Evolutionary conservation across 2,797 vertebrate species (phyloP).

Genomic region (Bryconaethiops microstoma): DNA sequence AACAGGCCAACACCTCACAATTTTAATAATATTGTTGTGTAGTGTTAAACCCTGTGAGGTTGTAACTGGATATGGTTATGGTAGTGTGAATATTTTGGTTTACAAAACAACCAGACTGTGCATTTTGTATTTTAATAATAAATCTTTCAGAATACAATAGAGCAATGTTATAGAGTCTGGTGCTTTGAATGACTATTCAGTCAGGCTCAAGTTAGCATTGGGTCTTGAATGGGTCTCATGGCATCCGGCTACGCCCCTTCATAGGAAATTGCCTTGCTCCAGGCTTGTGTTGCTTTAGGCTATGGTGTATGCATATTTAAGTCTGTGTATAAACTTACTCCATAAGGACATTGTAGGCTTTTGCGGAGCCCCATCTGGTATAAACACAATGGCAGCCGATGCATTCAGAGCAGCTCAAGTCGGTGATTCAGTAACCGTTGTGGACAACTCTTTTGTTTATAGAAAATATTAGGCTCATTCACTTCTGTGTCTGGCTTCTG

Average conservation of each 20-base stretch:
- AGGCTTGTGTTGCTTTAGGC: background rate
- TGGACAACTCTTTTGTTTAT: constrained; percentile 39
- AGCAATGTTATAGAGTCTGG: background rate
- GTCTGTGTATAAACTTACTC: background rate
- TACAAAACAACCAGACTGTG: background rate
- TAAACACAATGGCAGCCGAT: constrained; percentile 47
- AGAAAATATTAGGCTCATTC: constrained; percentile 43
- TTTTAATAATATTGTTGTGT: background rate
- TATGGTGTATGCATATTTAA: background rate
- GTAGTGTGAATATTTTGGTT: background rate
- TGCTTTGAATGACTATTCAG: background rate
- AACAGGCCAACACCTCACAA: background rate
- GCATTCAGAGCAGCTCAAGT: constrained; percentile 30
- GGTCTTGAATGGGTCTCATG: background rate
- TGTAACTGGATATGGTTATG: too few relatives aligned
- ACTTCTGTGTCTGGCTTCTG: constrained; percentile 15
- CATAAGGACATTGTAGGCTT: constrained; percentile 21
- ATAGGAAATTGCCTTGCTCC: background rate
- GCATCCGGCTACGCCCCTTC: background rate
- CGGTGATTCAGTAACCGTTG: background rate
- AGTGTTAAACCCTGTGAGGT: too few relatives aligned
- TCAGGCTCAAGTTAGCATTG: background rate
- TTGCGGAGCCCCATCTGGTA: constrained; percentile 26
- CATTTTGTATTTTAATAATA: background rate
- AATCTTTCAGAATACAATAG: background rate